Evolutionary conservation across 2,113 vertebrate genomes (phyloP), one percentile per base, ranked within the genome.

Genomic region (Gadus macrocephalus): DNA sequence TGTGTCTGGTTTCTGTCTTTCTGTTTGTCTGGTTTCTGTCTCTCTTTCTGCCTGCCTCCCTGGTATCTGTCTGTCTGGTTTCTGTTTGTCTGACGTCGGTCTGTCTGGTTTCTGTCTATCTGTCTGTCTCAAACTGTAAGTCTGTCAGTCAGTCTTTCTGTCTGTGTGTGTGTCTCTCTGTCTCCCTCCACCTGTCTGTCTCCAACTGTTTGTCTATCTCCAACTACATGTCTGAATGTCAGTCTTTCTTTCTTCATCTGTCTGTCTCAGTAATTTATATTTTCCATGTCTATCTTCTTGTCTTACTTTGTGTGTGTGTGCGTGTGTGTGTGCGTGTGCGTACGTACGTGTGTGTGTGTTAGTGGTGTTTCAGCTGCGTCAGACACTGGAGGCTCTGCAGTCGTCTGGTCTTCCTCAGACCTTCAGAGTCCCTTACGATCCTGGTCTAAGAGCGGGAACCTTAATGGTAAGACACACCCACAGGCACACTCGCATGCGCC

Each of bases 371-470:
- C 97, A 96, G 85, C 83, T 99, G 77, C 94, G 95, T 67, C 95
- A 98, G 88, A 98, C 95, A 77, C 92, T 99, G 89, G 97, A 98
- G 92, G 92, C 81, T 71, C 89, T 99, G 27, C 96, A 97, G 79
- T 89, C 79, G 60, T 94, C 90, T 2, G 93, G 92, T 68, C 91
- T 98, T 64, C 98, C 97, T 0, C 82, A 93, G 74, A 95, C 91
- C 85, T 99, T 99, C 78, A 92, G 92, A 86, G 95, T 99, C 60
- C 98, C 97, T 0, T 98, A 98, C 71, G 97, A 99, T 73, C 98
- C 97, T 27, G 94, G 96, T 15, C 87, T 99, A 15, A 91, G 94
- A 88, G 98, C 98, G n/a, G 98, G 98, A 75, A 76, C 90, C 0
- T 82, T 99, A 63, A 87, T 97, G 92, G 98, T 98, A 90, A 87